phyloP scores from a whole-genome alignment of 2,113 vertebrate species.

The Epinephelus lanceolatus region DNA sequence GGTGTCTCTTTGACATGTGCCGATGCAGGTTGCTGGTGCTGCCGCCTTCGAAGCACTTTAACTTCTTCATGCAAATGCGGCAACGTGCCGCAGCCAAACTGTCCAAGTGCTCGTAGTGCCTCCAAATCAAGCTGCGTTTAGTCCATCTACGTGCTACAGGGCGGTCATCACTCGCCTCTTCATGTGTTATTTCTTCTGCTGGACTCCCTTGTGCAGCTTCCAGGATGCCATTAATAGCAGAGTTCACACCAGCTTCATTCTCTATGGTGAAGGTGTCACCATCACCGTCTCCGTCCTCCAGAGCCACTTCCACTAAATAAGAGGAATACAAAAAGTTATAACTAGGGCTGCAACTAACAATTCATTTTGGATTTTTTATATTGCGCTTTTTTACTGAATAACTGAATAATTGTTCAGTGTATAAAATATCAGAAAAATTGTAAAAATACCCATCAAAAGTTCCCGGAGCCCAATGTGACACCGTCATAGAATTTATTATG shows the following conservation, averaged over 20 bases:
- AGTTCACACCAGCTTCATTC: conserved; percentile 46
- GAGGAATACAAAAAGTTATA: conserved; percentile 10
- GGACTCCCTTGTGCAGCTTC: conserved; percentile 44
- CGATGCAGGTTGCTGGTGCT: conserved; percentile 78
- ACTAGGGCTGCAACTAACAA: background rate
- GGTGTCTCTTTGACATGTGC: conserved; percentile 81
- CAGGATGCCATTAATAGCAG: conserved; percentile 43
- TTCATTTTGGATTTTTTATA: background rate
- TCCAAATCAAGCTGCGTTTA: conserved; percentile 78
- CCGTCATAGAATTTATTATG: too few relatives aligned
- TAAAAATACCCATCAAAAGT: too few relatives aligned
- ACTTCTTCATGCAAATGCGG: conserved; percentile 76
- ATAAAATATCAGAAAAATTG: background rate
- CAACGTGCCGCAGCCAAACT: conserved; percentile 68
- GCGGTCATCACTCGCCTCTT: background rate
- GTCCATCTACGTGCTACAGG: background rate
- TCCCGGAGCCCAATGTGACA: too few relatives aligned
- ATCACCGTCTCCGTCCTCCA: conserved; percentile 61
- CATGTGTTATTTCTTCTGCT: conserved; percentile 5
- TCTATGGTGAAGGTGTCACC: conserved; percentile 16
- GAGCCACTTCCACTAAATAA: conserved; percentile 56
- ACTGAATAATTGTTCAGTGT: background rate
- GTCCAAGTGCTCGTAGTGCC: conserved; percentile 70
- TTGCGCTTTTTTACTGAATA: background rate
- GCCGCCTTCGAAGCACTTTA: conserved; percentile 69